Base-by-base conservation (phyloP, 2,888 invertebrate species). In the Patella ulyssiponensis region DNA sequence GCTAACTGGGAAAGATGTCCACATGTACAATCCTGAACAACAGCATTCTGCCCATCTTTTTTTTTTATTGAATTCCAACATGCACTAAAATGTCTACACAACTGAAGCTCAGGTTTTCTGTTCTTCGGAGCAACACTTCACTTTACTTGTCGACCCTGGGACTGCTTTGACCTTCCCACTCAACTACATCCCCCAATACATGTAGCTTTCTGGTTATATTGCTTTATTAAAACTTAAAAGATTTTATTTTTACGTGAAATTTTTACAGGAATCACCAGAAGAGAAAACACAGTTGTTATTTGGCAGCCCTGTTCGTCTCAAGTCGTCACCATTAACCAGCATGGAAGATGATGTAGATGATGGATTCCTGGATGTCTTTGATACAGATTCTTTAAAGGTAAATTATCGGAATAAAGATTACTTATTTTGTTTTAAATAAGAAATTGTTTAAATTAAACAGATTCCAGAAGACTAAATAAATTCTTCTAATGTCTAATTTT, bases 291-390 rank as follows among this genome's bases (percentile, higher is more conserved):
- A 53, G 53, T 54, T 54, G 9, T 53, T 15, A 12, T 33, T 69
- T 51, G 75, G 75, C 3, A 76, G 76, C 20, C 76, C 76, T 44
- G 71, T 76, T 4, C 52, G 71, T 14, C 53, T 76, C 3, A 76
- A 76, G 71, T 71, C 56, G 44, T 76, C 76, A 44, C 76, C 71
- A 56, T 58, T 76, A n/a, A 69, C 73, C 3, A 73, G 73, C 53
- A 77, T 53, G 73, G 77, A 77, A 33, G 73, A 73, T 69, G 77
- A 73, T 33, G 77, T 77, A 9, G 87, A 88, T 76, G 90, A 90
- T 79, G 89, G 90, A 3, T 90, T 90, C 79, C 86, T 89, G 2
- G 89, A 90, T 58, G 77, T 86, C 2, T 79, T 85, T 69, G 85
- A 87, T 71, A 74, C 80, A 20, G 85, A 83, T 70, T 80, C 81